Evolutionary conservation across 1,140 invertebrate species (phyloP), one percentile per base, ranked within the genome.

Genomic region (Drosophila busckii): DNA sequence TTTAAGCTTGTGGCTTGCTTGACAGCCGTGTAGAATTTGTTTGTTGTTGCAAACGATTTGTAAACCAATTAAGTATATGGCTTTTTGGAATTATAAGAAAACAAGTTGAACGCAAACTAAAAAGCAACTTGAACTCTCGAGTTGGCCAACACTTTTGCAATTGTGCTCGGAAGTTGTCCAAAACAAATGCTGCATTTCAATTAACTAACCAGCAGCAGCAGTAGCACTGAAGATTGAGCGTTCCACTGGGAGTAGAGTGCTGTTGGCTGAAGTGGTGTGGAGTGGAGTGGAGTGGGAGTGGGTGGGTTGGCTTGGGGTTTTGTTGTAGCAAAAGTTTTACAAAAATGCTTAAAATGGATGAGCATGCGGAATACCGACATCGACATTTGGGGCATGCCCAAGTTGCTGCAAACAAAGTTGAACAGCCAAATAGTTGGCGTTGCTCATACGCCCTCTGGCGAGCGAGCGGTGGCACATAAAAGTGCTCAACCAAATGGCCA

Each of bases 131-230:
- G 9, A 34, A 32, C 38, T 44, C 46, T 60, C 45, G 9, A 32
- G 16, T 10, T 55, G 3, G 12, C 5, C 17, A 20, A 34, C 23
- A 26, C 31, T 38, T 19, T 13, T 49, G 45, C 25, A 22, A 1
- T 12, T 38, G n/a, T 41, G 9, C 13, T 17, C 38, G 22, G 31
- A 60, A 60, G 49, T 60, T 60, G 49, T 53, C 56, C 38, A 54
- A 60, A 54, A 54, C 56, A 60, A 60, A 60, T 60, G 56, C 56
- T 45, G 49, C 49, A 60, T 60, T 60, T 60, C 56, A 60, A 60
- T 60, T 60, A 59, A 59, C 48, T 35, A 38, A 49, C 32, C 54
- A 45, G 38, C 49, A n/a, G n/a, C n/a, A n/a, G n/a, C 31, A 20
- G 49, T 32, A 45, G 32, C 56, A 37, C 49, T 19, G 56, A 60